These are phyloP conservation scores for Mionectes olivaceus DNA, from an alignment of 2,797 vertebrate genomes.

Conservation along the genomic window DNA sequence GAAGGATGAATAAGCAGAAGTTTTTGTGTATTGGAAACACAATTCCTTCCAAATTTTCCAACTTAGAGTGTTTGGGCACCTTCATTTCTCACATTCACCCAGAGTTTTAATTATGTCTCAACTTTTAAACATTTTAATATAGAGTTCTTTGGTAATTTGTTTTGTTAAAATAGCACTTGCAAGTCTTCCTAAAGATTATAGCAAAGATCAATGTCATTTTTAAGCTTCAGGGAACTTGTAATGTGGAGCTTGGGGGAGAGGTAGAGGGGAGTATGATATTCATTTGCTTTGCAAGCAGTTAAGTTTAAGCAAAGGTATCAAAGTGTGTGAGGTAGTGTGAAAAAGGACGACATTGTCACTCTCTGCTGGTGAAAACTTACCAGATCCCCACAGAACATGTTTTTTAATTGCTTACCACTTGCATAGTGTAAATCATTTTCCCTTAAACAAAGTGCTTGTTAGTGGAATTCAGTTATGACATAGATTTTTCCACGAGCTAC, in stretches of 20 bases:
- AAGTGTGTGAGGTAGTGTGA: neutral
- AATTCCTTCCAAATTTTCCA: neutral
- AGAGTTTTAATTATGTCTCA: neutral
- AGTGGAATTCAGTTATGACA: neutral
- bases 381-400: neutral
- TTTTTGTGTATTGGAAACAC: neutral
- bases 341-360: neutral
- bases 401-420: neutral
- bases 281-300: neutral
- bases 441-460: neutral
- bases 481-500: neutral
- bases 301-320: neutral
- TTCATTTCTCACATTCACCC: neutral
- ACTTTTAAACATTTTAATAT: neutral
- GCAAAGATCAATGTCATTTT: neutral
- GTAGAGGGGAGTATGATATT: neutral
- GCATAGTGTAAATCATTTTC: neutral
- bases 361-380: neutral
- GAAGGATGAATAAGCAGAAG: neutral
- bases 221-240: neutral
- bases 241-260: neutral
- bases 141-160: neutral
- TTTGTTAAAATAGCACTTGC: neutral
- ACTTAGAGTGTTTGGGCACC: neutral
- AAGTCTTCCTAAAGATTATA: neutral